These are phyloP conservation scores for Eulemur albifrons DNA, from an alignment of 2,797 vertebrate genomes.

Conservation along the genomic window DNA sequence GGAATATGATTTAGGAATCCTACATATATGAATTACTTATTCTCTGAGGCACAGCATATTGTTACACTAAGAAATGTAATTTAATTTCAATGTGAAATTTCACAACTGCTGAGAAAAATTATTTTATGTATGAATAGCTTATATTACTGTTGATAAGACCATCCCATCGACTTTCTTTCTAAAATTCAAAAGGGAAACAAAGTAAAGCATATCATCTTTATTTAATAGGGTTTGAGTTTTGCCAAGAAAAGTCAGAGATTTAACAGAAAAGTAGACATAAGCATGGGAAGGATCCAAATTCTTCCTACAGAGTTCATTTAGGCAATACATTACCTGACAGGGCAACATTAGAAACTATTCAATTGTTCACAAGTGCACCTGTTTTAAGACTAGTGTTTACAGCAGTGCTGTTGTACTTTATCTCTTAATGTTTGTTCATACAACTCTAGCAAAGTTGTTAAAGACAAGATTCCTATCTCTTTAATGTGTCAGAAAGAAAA, in stretches of 20 bases:
- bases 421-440: not conserved
- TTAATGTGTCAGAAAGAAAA: not conserved
- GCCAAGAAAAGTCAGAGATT: not conserved
- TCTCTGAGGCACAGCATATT: not conserved
- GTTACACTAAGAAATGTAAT: not conserved
- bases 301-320: not conserved
- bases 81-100: slow-evolving; percentile 13
- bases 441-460: not conserved
- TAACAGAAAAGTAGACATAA: not conserved
- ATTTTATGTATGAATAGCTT: not conserved
- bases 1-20: not conserved
- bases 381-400: not conserved
- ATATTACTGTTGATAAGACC: not conserved
- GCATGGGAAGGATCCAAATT: not conserved
- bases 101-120: not conserved
- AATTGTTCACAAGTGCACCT: not conserved
- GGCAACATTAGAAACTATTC: not conserved
- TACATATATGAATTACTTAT: not conserved
- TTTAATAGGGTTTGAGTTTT: not conserved
- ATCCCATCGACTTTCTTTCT: not conserved
- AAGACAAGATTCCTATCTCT: not conserved
- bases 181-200: not conserved
- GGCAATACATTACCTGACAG: not conserved
- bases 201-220: not conserved
- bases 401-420: not conserved